phyloP scores from a whole-genome alignment of 2,888 invertebrate genomes.

The Plagiodera versicolora region DNA sequence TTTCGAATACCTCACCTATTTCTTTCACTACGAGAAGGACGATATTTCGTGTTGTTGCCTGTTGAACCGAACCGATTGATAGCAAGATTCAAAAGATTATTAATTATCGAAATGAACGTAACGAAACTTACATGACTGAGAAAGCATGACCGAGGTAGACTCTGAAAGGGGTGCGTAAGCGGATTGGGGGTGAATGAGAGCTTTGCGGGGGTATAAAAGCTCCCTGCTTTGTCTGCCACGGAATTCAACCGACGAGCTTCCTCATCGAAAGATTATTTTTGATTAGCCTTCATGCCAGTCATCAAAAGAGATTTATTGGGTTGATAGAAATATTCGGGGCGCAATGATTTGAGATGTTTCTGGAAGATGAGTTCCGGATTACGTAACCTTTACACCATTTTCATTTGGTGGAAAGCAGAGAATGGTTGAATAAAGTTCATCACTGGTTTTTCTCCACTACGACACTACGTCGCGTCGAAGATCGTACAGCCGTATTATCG shows the following conservation, averaged over 20 bases:
- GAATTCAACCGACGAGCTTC: slow-evolving; percentile 39
- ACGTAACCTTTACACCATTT: too few relatives aligned
- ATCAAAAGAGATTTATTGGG: slow-evolving; percentile 34
- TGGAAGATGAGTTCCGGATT: not conserved
- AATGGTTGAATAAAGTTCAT: too few relatives aligned
- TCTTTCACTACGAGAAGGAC: too few relatives aligned
- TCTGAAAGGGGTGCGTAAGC: slow-evolving; percentile 46
- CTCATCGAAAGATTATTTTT: slow-evolving; percentile 46
- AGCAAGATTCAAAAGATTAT: slow-evolving; percentile 29
- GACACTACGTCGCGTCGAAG: too few relatives aligned
- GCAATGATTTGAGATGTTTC: slow-evolving; percentile 14
- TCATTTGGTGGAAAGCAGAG: too few relatives aligned
- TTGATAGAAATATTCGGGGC: slow-evolving; percentile 28
- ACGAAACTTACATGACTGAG: slow-evolving; percentile 31
- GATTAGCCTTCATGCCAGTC: slow-evolving; percentile 40
- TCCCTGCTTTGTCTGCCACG: slow-evolving; percentile 38
- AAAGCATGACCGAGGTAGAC: slow-evolving; percentile 31
- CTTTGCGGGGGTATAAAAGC: slow-evolving; percentile 42
- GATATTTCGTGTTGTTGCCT: not conserved
- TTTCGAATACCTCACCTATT: too few relatives aligned
- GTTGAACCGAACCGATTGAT: not conserved
- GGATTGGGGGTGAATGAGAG: slow-evolving; percentile 49
- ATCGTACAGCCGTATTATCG: too few relatives aligned
- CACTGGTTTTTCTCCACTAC: too few relatives aligned
- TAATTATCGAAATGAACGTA: slow-evolving; percentile 36